phyloP scores from a whole-genome alignment of 92 coral and sea anemone genomes.

The Palythoa grandiflora region DNA sequence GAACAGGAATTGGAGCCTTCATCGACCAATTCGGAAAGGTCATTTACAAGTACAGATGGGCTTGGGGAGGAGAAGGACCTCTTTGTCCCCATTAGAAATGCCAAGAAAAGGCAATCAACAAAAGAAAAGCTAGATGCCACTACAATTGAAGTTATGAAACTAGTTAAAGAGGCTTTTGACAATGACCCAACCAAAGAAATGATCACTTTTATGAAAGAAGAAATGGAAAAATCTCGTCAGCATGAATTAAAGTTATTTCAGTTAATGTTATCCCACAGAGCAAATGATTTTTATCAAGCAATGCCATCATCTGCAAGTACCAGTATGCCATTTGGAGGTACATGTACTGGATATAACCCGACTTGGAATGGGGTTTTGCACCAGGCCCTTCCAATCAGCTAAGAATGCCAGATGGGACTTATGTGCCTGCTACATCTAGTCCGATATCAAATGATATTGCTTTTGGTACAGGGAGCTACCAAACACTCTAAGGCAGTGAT shows the following conservation, averaged over 20 bases:
- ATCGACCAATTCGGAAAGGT: slow-evolving; percentile 19
- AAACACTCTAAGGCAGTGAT: slow-evolving; percentile 46
- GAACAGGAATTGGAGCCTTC: slow-evolving; percentile 35
- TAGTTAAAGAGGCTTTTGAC: slow-evolving; percentile 49
- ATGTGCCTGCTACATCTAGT: slow-evolving; percentile 24
- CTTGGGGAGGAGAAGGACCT: neutral
- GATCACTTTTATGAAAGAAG: slow-evolving; percentile 53
- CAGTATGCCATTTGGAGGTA: neutral
- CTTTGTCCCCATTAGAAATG: slow-evolving; percentile 1
- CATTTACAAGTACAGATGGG: slow-evolving; percentile 29
- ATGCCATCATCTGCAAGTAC: slow-evolving; percentile 39
- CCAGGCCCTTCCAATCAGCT: neutral
- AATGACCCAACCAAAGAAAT: slow-evolving; percentile 59
- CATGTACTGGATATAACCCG: neutral
- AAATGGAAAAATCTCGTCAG: slow-evolving; percentile 55
- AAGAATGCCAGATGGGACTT: slow-evolving; percentile 38
- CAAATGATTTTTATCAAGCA: slow-evolving; percentile 37
- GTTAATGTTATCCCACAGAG: slow-evolving; percentile 47
- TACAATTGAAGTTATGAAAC: slow-evolving; percentile 49
- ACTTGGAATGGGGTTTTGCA: too few relatives aligned
- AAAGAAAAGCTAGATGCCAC: slow-evolving; percentile 40
- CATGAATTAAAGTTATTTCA: slow-evolving; percentile 55
- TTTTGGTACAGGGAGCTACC: slow-evolving; percentile 49
- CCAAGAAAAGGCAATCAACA: slow-evolving; percentile 47
- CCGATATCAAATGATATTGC: slow-evolving; percentile 40